Conservation (phyloP, 1,140 invertebrate genomes). For the Hyphantria cunea region DNA sequence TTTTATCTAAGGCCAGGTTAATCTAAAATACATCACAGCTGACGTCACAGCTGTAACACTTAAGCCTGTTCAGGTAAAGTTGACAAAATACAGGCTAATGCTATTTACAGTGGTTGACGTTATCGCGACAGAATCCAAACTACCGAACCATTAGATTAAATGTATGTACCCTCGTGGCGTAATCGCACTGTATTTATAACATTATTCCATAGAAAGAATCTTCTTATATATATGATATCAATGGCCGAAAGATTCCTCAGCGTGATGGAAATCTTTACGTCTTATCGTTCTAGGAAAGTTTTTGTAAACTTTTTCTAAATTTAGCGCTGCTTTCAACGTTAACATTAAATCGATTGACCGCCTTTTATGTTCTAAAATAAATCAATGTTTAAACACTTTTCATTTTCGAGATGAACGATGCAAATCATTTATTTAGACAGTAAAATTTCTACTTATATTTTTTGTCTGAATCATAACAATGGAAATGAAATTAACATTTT, state of each 20-base stretch:
- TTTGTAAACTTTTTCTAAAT: conserved; percentile 15
- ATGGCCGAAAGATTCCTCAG: too few relatives aligned
- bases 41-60: conserved; percentile 49
- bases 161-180: conserved; percentile 37
- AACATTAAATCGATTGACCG: too few relatives aligned
- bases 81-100: conserved; percentile 59
- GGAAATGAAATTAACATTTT: conserved; percentile 32
- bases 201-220: conserved; percentile 1
- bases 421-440: conserved; percentile 19
- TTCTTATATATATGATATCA: background rate
- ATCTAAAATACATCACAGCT: conserved; percentile 46
- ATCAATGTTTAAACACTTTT: too few relatives aligned
- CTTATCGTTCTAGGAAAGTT: too few relatives aligned
- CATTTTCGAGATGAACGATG: too few relatives aligned
- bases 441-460: conserved; percentile 19
- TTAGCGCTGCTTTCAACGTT: too few relatives aligned
- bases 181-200: conserved; percentile 32
- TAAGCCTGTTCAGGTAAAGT: conserved; percentile 58
- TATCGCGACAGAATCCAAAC: conserved; percentile 57
- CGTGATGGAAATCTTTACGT: too few relatives aligned
- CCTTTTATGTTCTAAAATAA: too few relatives aligned
- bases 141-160: conserved; percentile 62
- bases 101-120: conserved; percentile 68
- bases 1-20: conserved; percentile 48
- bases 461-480: conserved; percentile 23